Evolutionary conservation across 2,797 vertebrate genomes (phyloP), one percentile per base, ranked within the genome.

Genomic region (Coregonus suidteri): DNA sequence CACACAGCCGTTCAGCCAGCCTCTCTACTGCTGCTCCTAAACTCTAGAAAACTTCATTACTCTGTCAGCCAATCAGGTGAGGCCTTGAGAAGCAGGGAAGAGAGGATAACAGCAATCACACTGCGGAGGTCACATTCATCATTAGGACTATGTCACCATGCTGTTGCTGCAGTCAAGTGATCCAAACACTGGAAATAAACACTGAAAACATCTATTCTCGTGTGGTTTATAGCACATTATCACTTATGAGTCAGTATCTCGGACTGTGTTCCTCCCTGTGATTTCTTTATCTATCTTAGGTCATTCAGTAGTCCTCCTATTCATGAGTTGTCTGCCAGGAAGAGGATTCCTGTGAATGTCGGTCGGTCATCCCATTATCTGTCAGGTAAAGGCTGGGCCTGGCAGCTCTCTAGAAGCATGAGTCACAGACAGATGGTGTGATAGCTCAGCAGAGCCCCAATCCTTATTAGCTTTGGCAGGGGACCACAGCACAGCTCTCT

Each of bases 401-500:
- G 91, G 89, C 85, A 67, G 73, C 62, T 31, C 34, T 82, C 90
- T 88, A 90, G 81, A 69, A 78, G 77, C 67, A 51, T 90, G 87
- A 92, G 84, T 93, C 90, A 90, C 81, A 86, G 76, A 83, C 83
- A 91, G 90, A 91, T 92, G 90, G 89, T 90, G 85, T 81, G 86
- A 90, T 87, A 85, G 83, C 83, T 86, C 85, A 86, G 76, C 78
- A 77, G 79, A 47, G 66, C 4, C 37, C 30, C 25, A 20, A 59
- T 89, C 83, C 88, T 91, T 93, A 91, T 93, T 92, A 86, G 85
- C 87, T 89, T 93, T 94, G 93, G 93, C 91, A 93, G 71, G 74
- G 74, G 79, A 87, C 81, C 82, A 77, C 86, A 78, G 76, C 83
- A 77, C 30, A 75, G 59, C 25, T 69, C 67, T 69, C 75, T 70